Evolutionary conservation across 2,797 vertebrate species (phyloP).

Genomic region (Pseudochirops corinnae): DNA sequence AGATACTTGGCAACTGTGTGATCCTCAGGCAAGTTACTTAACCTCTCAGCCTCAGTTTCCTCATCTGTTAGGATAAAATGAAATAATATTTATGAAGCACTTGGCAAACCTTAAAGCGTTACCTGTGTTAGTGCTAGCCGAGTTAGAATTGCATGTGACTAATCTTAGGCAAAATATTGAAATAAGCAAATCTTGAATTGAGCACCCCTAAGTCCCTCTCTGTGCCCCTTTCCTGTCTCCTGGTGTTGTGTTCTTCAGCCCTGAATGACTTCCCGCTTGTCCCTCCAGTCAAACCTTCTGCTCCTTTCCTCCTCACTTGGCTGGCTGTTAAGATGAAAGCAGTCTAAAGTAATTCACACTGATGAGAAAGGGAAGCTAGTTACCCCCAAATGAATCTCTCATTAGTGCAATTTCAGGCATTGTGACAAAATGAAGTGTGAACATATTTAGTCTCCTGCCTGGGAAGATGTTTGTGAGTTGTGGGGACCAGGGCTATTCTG

Average conservation of each 20-base stretch:
- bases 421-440: constrained; percentile 8
- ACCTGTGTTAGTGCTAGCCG: neutral
- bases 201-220: neutral
- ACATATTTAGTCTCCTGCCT: neutral
- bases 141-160: neutral
- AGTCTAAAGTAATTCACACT: neutral
- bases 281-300: neutral
- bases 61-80: neutral
- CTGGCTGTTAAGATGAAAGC: constrained; percentile 3
- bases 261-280: neutral
- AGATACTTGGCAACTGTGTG: neutral
- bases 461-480: neutral
- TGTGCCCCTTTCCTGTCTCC: neutral
- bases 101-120: neutral
- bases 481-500: neutral
- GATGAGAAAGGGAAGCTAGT: neutral
- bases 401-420: neutral
- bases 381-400: neutral
- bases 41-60: neutral
- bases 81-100: neutral
- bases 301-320: neutral
- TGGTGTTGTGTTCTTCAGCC: neutral
- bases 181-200: neutral
- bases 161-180: neutral
- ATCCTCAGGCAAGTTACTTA: neutral